Evolutionary conservation across 2,888 invertebrate genomes (phyloP).

Genomic region (Ectropis crepuscularia): DNA sequence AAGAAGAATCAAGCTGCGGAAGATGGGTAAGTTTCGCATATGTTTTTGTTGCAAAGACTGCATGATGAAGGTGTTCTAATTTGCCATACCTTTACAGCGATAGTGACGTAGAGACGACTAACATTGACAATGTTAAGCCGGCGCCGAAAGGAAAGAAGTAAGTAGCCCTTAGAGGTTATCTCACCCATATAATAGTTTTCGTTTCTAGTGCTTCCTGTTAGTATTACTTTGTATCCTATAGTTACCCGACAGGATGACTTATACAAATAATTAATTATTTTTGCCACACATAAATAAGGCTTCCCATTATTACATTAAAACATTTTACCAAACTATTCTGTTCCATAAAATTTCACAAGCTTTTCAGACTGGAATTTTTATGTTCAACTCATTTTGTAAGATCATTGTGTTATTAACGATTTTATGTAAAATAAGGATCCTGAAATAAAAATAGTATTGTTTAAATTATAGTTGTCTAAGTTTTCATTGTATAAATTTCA

Average conservation of each 20-base stretch:
- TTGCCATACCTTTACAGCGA: slow-evolving; percentile 80
- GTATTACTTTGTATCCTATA: neutral
- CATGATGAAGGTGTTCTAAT: slow-evolving; percentile 36
- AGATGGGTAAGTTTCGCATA: slow-evolving; percentile 87
- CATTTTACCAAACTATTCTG: no score
- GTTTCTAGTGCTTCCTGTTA: neutral
- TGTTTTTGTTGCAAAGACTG: slow-evolving; percentile 52
- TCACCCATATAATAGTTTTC: slow-evolving; percentile 17
- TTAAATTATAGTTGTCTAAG: no score
- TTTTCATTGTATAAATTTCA: slow-evolving; percentile 42
- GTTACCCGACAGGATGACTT: no score
- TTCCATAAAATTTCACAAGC: no score
- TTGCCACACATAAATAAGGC: no score
- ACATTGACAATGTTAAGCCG: slow-evolving; percentile 71
- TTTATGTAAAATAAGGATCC: no score
- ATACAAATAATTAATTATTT: no score
- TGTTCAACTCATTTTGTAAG: no score
- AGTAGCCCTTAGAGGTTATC: slow-evolving; percentile 73
- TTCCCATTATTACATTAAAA: no score
- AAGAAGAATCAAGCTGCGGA: slow-evolving; percentile 91
- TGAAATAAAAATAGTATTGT: no score
- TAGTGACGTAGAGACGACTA: slow-evolving; percentile 84
- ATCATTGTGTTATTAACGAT: no score
- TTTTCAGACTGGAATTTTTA: no score
- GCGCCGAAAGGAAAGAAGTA: slow-evolving; percentile 75